Evolutionary conservation across 2,888 invertebrate genomes (phyloP).

Genomic region (Ethmia dodecea): DNA sequence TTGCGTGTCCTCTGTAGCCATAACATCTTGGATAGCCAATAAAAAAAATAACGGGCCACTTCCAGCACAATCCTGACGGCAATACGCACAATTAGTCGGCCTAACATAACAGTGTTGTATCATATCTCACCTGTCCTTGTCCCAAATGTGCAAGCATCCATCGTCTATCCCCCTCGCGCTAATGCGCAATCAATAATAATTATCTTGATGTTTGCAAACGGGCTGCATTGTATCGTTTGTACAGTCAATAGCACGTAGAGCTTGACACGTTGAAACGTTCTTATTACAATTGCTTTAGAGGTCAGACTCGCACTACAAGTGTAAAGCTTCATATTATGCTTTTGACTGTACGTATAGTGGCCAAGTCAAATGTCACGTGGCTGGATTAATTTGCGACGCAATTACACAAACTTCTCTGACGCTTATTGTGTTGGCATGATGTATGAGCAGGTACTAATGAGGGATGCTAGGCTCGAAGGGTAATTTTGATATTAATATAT

Average conservation of each 20-base stretch:
- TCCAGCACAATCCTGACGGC: not conserved
- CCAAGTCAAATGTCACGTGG: constrained; percentile 58
- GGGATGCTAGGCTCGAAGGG: no score
- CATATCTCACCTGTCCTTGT: constrained; percentile 25
- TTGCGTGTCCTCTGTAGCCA: no score
- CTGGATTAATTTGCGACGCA: constrained; percentile 59
- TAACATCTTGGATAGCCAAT: no score
- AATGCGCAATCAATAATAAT: constrained; percentile 76
- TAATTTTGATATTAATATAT: no score
- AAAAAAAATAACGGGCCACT: no score
- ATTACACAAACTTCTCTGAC: constrained; percentile 33
- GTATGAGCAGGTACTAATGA: constrained; percentile 23
- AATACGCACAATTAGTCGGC: constrained; percentile 46
- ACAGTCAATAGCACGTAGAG: constrained; percentile 5
- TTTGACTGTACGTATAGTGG: constrained; percentile 1
- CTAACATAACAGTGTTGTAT: constrained; percentile 39
- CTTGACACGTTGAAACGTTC: no score
- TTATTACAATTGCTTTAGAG: no score
- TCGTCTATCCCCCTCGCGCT: constrained; percentile 31
- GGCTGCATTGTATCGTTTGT: constrained; percentile 51
- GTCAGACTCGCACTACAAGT: no score
- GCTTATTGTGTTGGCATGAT: constrained; percentile 31
- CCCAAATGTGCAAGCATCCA: constrained; percentile 19
- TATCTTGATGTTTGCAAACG: constrained; percentile 66
- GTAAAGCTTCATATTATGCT: no score